Conservation (phyloP, 2,888 invertebrate species). For the Anorthoa munda region DNA sequence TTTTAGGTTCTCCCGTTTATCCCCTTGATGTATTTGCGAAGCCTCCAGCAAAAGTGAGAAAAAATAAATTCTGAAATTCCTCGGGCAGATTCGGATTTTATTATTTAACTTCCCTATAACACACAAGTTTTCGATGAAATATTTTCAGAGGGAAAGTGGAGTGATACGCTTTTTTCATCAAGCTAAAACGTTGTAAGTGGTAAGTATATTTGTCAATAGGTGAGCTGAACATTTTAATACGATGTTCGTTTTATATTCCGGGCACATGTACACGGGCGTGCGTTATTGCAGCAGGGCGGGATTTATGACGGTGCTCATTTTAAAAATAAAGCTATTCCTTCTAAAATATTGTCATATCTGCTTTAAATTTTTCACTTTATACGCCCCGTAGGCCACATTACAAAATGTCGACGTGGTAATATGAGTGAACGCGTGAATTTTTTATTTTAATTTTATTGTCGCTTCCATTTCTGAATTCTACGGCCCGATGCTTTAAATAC, state of each 20-base stretch:
- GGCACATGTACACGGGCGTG: conserved; percentile 80
- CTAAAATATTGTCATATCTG: conserved; percentile 90
- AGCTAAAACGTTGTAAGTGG: conserved; percentile 67
- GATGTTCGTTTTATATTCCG: conserved; percentile 85
- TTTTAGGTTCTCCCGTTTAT: conserved; percentile 15
- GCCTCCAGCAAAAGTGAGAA: conserved; percentile 23
- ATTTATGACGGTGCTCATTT: conserved; percentile 88
- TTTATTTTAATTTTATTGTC: conserved; percentile 74
- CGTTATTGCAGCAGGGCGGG: conserved; percentile 86
- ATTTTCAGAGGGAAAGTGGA: conserved; percentile 45
- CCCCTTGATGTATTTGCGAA: conserved; percentile 37
- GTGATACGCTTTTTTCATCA: conserved; percentile 64
- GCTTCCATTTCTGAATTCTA: conserved; percentile 50
- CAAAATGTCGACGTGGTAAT: conserved; percentile 80
- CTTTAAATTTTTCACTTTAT: conserved; percentile 90
- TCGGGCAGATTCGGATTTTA: conserved; percentile 41
- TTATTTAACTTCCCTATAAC: conserved; percentile 56
- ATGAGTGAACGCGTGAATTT: conserved; percentile 79
- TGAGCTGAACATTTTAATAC: conserved; percentile 79
- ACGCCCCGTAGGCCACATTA: conserved; percentile 85
- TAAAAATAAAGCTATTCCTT: conserved; percentile 90
- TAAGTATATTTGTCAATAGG: conserved; percentile 75
- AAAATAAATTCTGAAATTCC: conserved; percentile 33
- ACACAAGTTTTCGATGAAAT: conserved; percentile 56
- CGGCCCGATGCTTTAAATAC: conserved; percentile 57